These are phyloP conservation scores for Pocillopora verrucosa DNA, from an alignment of 64 coral and sea anemone species.

Conservation along the genomic window DNA sequence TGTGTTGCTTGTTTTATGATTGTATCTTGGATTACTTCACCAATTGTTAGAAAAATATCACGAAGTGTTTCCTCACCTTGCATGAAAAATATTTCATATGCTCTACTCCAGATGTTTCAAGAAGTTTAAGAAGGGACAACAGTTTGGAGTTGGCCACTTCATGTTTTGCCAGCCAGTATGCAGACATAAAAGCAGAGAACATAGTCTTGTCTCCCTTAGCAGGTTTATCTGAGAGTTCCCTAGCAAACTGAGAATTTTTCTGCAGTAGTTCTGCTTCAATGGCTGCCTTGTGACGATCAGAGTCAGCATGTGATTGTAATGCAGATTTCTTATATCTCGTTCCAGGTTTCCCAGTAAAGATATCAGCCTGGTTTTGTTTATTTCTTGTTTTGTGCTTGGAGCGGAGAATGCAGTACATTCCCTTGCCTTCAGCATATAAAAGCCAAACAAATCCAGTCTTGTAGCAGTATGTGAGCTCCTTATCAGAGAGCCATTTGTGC, in stretches of 20 bases:
- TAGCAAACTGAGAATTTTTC: neutral
- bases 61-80: neutral
- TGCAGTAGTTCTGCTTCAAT: neutral
- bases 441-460: no score
- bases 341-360: neutral
- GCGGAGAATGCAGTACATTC: neutral
- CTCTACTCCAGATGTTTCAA: slow-evolving; percentile 8
- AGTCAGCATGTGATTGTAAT: neutral
- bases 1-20: slow-evolving; percentile 24
- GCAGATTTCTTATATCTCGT: neutral
- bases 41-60: neutral
- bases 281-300: neutral
- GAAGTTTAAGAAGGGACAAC: neutral
- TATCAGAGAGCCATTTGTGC: no score
- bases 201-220: neutral
- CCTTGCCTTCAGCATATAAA: neutral
- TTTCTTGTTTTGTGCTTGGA: neutral
- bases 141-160: neutral
- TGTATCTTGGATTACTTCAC: slow-evolving; percentile 11
- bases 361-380: neutral
- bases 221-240: neutral
- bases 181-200: neutral
- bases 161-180: neutral
- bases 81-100: slow-evolving; percentile 19
- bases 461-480: no score